phyloP scores from a whole-genome alignment of 1,140 invertebrate genomes.

The Zaprionus ghesquierei region DNA sequence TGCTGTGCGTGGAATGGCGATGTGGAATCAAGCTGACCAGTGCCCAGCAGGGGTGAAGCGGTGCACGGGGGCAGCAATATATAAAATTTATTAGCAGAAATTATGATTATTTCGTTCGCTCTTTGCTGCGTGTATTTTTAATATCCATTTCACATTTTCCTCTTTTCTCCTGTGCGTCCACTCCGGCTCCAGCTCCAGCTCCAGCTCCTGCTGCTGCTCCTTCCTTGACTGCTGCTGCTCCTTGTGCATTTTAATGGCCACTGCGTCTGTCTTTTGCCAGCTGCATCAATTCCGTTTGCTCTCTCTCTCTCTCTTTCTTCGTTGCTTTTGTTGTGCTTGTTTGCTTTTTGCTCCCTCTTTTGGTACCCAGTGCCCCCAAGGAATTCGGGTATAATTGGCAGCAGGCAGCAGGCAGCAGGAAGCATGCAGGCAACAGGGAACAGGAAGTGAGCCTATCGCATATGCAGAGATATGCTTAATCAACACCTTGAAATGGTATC shows the following conservation, averaged over 20 bases:
- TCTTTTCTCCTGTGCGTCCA: not conserved
- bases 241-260: constrained; percentile 71
- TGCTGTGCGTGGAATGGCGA: no score
- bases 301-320: no score
- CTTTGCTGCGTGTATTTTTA: constrained; percentile 75
- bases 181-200: not conserved
- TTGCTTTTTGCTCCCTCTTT: constrained; percentile 1
- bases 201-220: constrained; percentile 1
- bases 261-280: constrained; percentile 51
- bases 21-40: constrained; percentile 2
- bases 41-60: not conserved
- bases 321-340: constrained; percentile 14
- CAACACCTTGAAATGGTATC: not conserved
- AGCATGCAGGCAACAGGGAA: not conserved
- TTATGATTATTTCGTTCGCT: constrained; percentile 78
- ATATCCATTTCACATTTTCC: constrained; percentile 62
- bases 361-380: not conserved
- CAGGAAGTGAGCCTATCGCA: not conserved
- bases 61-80: constrained; percentile 50
- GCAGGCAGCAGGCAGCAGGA: not conserved
- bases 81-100: constrained; percentile 81
- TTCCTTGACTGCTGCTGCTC: not conserved
- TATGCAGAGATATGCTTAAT: not conserved
- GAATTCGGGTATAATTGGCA: not conserved
- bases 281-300: constrained; percentile 66